Base-by-base conservation (phyloP, 1,140 invertebrate species). In the Neocloeon triangulifer region DNA sequence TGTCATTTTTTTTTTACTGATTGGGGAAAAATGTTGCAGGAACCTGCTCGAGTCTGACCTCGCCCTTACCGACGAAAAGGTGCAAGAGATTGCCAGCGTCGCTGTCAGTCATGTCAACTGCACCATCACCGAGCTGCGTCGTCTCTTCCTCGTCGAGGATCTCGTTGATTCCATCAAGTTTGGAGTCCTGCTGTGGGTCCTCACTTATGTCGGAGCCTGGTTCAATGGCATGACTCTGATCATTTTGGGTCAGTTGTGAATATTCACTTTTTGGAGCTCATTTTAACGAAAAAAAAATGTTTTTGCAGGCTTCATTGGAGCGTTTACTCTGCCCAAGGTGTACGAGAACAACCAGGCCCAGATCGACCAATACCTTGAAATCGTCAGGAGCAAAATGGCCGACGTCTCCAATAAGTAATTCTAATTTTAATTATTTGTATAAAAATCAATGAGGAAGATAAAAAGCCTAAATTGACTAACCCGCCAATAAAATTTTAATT, bases 141-240 rank as follows among this genome's bases (percentile, higher is more conserved):
- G 84, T 50, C 63, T 96, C 40, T 91, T 96, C 57, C 64, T 96
- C 37, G 85, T 95, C 43, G 91, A 96, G 55, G 89, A 95, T 58
- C 61, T 95, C 41, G 71, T 95, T 34, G 89, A 96, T 57, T 94
- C 89, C 25, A 68, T 85, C 43, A 85, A 94, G 65, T 95, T 95
- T 57, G 82, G 72, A 42, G 67, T 89, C 37, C 56, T 86, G 39
- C 62, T 95, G 45, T 96, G 89, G 86, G 75, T 75, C 45, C 64
- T 95, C 49, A 96, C 91, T 18, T 96, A 95, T 53, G 64, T 96
- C 43, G 91, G 91, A 42, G 72, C 84, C 43, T 92, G 84, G 80
- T 96, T 97, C 65, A 96, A 95, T 59, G 89, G 89, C 50, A 80
- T 96, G 69, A 94, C 88, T 41, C 66, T 95, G 42, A 69, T 95